Evolutionary conservation across 2,888 invertebrate species (phyloP).

Genomic region (Malthinus seriepunctatus): DNA sequence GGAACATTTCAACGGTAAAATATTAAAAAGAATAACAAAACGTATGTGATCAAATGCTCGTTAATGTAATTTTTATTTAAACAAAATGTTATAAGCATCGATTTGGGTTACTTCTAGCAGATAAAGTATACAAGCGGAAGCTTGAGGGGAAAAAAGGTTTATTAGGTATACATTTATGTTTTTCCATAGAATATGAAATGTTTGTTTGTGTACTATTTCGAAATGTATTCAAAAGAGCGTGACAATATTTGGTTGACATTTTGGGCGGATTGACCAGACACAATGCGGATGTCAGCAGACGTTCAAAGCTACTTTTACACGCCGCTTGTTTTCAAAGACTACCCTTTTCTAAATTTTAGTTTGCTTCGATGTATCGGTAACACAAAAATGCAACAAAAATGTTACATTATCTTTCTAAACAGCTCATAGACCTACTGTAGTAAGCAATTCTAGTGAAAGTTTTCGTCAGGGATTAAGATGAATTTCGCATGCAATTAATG

Average conservation of each 20-base stretch:
- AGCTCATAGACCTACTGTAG: too few species aligned
- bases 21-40: too few species aligned
- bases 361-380: neutral
- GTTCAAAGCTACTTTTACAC: constrained; percentile 42
- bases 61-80: too few species aligned
- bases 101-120: too few species aligned
- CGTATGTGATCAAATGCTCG: too few species aligned
- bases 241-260: constrained; percentile 50
- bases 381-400: too few species aligned
- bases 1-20: too few species aligned
- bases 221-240: constrained; percentile 42
- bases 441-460: too few species aligned
- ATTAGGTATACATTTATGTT: constrained; percentile 27
- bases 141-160: constrained; percentile 3
- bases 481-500: too few species aligned
- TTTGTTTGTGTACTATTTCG: constrained; percentile 35
- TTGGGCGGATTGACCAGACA: constrained; percentile 45
- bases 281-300: constrained; percentile 36
- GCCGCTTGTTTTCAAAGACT: constrained; percentile 43
- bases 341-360: constrained; percentile 29
- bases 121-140: neutral
- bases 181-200: constrained; percentile 39
- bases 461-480: too few species aligned
- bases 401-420: too few species aligned
- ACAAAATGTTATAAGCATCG: too few species aligned